phyloP scores from a whole-genome alignment of 2,113 vertebrate genomes.

The Oxyura jamaicensis region DNA sequence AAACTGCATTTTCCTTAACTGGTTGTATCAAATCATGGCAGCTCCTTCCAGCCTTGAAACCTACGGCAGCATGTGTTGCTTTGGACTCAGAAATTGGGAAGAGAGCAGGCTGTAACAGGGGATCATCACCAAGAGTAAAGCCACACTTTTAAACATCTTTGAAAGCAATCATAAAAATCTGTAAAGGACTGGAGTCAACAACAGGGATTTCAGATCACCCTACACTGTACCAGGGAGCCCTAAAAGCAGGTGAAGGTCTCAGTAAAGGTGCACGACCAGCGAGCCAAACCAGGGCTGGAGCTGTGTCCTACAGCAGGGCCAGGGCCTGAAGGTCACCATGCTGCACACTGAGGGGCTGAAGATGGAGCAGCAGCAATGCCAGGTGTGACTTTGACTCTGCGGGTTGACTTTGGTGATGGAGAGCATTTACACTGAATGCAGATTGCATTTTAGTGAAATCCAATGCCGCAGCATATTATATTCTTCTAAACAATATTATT shows the following conservation, averaged over 20 bases:
- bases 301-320: background rate
- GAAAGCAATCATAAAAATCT: background rate
- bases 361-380: background rate
- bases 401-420: constrained; percentile 43
- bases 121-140: background rate
- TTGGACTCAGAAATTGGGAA: background rate
- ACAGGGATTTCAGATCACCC: background rate
- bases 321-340: background rate
- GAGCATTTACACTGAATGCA: constrained; percentile 29
- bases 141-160: background rate
- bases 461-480: background rate
- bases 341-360: background rate
- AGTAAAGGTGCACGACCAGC: background rate
- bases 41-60: background rate
- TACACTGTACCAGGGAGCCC: background rate
- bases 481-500: constrained; percentile 59
- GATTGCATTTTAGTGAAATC: background rate
- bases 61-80: accelerated
- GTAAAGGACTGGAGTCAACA: background rate
- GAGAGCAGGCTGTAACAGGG: background rate
- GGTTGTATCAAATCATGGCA: background rate
- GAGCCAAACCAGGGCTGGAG: background rate
- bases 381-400: constrained; percentile 30
- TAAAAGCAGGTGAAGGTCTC: background rate
- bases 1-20: background rate